phyloP scores from a whole-genome alignment of 2,888 invertebrate species.

The Caenorhabditis zanzibari region DNA sequence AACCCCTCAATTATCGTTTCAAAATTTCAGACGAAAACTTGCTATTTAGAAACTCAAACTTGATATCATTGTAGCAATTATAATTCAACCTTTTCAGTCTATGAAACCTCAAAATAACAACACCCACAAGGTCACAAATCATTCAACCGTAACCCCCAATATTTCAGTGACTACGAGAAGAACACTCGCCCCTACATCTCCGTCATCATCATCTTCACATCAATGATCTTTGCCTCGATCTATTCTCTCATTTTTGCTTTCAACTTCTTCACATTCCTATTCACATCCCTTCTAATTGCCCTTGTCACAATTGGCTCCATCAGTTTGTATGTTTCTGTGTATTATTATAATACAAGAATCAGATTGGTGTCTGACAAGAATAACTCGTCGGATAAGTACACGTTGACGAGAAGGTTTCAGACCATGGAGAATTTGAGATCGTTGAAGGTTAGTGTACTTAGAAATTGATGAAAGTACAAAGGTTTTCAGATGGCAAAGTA shows the following conservation, averaged over 20 bases:
- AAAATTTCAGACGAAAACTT: no score
- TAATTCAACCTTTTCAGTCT: no score
- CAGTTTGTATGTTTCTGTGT: slow-evolving; percentile 24
- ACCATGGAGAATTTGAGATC: slow-evolving; percentile 47
- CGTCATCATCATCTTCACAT: slow-evolving; percentile 27
- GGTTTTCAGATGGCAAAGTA: slow-evolving; percentile 52
- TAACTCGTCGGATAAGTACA: slow-evolving; percentile 12
- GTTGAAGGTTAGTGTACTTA: slow-evolving; percentile 20
- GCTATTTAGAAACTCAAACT: no score
- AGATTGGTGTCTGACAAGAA: slow-evolving; percentile 16
- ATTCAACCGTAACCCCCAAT: background rate
- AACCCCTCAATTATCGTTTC: no score
- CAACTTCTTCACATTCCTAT: slow-evolving; percentile 48
- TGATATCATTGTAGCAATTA: no score
- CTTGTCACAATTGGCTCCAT: slow-evolving; percentile 19
- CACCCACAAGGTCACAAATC: background rate
- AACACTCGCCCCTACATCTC: slow-evolving; percentile 39
- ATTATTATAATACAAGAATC: slow-evolving; percentile 44
- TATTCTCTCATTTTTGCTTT: slow-evolving; percentile 44
- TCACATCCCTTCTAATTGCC: slow-evolving; percentile 16
- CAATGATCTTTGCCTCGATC: slow-evolving; percentile 38
- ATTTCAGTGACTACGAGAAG: slow-evolving; percentile 50
- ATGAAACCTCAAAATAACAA: no score
- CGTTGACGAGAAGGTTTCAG: slow-evolving; percentile 45
- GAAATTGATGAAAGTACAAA: background rate